Evolutionary conservation across 2,797 vertebrate species (phyloP).

Genomic region (Petrocephalus sullivani): DNA sequence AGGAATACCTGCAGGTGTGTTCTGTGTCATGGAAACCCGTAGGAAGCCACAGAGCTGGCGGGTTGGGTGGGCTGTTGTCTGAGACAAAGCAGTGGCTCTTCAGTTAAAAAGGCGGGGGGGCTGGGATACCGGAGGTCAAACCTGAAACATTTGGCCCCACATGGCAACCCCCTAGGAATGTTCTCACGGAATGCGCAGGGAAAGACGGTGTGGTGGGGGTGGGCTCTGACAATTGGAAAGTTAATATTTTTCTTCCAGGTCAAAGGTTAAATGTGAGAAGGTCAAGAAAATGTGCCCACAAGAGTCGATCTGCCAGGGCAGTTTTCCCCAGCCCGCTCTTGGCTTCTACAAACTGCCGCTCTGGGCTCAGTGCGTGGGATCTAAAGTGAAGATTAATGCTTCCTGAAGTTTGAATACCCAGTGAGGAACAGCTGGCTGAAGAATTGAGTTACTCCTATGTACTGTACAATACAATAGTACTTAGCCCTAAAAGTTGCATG

Average conservation of each 20-base stretch:
- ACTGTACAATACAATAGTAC: constrained; percentile 36
- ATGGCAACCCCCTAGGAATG: constrained; percentile 68
- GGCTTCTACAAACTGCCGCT: constrained; percentile 41
- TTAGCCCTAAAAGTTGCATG: not conserved
- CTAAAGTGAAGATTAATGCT: constrained; percentile 41
- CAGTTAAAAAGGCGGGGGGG: constrained; percentile 31
- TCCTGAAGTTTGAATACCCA: constrained; percentile 37
- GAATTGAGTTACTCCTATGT: constrained; percentile 38
- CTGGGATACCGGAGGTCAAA: constrained; percentile 65
- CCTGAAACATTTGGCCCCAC: constrained; percentile 60
- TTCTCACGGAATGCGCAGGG: constrained; percentile 68
- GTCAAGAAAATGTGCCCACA: constrained; percentile 63
- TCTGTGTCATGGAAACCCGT: constrained; percentile 32
- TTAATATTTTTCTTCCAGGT: constrained; percentile 74
- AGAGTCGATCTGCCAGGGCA: constrained; percentile 46
- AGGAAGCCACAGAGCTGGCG: constrained; percentile 24
- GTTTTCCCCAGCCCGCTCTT: constrained; percentile 26
- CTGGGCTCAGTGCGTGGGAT: constrained; percentile 34
- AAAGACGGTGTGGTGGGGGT: constrained; percentile 51
- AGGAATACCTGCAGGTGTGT: constrained; percentile 45
- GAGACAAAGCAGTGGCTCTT: constrained; percentile 51
- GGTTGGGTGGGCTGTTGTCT: constrained; percentile 53
- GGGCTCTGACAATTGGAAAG: constrained; percentile 68
- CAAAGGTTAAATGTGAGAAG: constrained; percentile 71
- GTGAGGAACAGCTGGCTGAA: constrained; percentile 41